Base-by-base conservation (phyloP, 2,797 vertebrate genomes). In the Enteromius radiatus region DNA sequence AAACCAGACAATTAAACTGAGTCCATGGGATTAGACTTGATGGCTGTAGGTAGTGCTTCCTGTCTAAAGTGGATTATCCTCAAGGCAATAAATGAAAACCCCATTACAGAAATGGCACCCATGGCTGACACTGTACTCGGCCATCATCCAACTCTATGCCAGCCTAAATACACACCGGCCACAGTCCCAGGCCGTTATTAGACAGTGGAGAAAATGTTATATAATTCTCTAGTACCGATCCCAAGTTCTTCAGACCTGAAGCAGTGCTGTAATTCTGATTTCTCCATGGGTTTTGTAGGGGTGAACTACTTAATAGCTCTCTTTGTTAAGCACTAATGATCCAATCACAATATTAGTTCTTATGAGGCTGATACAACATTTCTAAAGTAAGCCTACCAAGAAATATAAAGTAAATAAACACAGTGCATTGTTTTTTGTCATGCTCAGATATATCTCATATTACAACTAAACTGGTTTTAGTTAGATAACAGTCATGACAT, bases 11-110 rank as follows among this genome's bases (percentile, higher is more conserved):
- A 82, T 84, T 86, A 85, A 81, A 70, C 83, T 69, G 77, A 86
- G 76, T 87, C 78, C 45, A 31, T 71, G 81, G 86, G 76, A 85
- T 87, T 87, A 87, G 71, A 77, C 21, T 80, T 89, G 78, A 84
- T 80, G 78, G 71, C 80, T 70, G 71, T 64, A 84, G 78, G 86
- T 85, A 80, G 84, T 65, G 83, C 64, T 89, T 87, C 81, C 84
- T 84, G 84, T 88, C 84, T 85, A 84, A 84, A 86, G 70, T 78
- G 76, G 87, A 88, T 90, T 89, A 87, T 84, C 78, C 80, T 80
- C 45, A 78, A 85, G 67, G 83, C 81, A 78, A 83, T 79, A 85
- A 86, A 84, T 80, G 77, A 77, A 85, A 84, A 84, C 73, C 79
- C 76, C 79, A 80, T 88, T 86, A 85, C 69, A 84, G 79, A 78